Base-by-base conservation (phyloP, 2,797 vertebrate species). In the Morelia viridis region DNA sequence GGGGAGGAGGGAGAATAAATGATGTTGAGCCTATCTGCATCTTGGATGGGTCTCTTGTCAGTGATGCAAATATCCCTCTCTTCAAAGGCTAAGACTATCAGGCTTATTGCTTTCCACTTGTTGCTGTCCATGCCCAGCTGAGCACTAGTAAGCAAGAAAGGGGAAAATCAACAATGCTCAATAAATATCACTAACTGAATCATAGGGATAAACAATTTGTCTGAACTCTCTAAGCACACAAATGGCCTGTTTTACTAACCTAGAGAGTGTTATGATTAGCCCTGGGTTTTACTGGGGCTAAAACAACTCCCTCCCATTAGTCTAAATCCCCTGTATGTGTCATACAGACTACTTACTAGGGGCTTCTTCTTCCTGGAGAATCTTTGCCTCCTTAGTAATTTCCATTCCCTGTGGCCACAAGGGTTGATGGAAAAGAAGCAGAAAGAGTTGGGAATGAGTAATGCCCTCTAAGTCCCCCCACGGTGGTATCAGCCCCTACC, bases 1-100 rank as follows among this genome's bases (percentile, higher is more conserved):
- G 92, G 41, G 41, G 41, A 93, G 92, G 88, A 92, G 89, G 92
- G 22, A n/a, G 84, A 76, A 41, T 41, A 41, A 41, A 80, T 46
- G 35, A 46, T 24, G 19, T 24, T 46, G 46, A 46, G 46, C 17
- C 24, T 84, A 28, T 28, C 24, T 84, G 80, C 26, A 11, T 53
- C 24, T 84, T 50, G 80, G 12, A n/a, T 53, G 50, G 80, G 26
- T 53, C 22, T 53, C 80, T 84, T 5, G 9, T 84, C 46, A 84
- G 12, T 50, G 50, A 28, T 84, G 80, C 24, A 84, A 28, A 28
- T 84, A 15, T 26, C 4, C 26, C 46, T 84, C 24, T 56, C 10
- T 26, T 84, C 50, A 50, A 83, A 83, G 22, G 11, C 24, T 46
- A 83, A 83, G 22, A 11, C 24, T 22, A 24, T 46, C 80, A 84